These are phyloP conservation scores for Cossypha niveicapilla DNA, from an alignment of 2,797 vertebrate genomes.

Conservation along the genomic window DNA sequence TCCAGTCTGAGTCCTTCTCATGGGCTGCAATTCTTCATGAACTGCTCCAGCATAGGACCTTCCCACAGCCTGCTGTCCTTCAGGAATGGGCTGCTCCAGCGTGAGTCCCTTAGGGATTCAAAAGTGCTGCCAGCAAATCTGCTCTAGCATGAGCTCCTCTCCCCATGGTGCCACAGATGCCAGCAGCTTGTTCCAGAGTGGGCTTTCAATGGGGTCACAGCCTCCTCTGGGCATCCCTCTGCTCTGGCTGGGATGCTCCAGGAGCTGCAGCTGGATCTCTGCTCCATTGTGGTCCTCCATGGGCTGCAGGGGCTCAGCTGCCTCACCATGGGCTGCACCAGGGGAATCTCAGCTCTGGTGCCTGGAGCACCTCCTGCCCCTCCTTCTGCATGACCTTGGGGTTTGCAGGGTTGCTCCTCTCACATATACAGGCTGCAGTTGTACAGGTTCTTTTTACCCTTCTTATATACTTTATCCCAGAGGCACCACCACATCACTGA, in stretches of 20 bases:
- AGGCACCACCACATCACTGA: rapidly evolving
- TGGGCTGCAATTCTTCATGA: neutral
- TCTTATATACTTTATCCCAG: neutral
- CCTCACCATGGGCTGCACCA: rapidly evolving
- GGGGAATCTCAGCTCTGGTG: rapidly evolving
- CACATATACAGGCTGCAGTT: neutral
- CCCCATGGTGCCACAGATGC: rapidly evolving
- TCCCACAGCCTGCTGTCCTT: neutral
- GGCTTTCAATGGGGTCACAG: rapidly evolving
- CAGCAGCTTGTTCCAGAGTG: too few species aligned
- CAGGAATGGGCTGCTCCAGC: neutral
- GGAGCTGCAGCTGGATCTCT: neutral
- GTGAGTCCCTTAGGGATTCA: rapidly evolving
- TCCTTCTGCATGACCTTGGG: neutral
- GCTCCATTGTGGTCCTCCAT: rapidly evolving
- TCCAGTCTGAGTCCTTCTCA: neutral
- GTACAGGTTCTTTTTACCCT: rapidly evolving
- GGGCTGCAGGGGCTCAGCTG: neutral
- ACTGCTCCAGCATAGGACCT: neutral
- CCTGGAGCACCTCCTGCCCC: neutral
- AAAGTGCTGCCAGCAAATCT: neutral
- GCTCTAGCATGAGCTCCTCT: neutral
- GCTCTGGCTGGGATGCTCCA: neutral
- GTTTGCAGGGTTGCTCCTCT: neutral
- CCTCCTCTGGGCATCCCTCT: rapidly evolving